phyloP scores from a whole-genome alignment of 2,113 vertebrate species.

The Brachyhypopomus gauderio region DNA sequence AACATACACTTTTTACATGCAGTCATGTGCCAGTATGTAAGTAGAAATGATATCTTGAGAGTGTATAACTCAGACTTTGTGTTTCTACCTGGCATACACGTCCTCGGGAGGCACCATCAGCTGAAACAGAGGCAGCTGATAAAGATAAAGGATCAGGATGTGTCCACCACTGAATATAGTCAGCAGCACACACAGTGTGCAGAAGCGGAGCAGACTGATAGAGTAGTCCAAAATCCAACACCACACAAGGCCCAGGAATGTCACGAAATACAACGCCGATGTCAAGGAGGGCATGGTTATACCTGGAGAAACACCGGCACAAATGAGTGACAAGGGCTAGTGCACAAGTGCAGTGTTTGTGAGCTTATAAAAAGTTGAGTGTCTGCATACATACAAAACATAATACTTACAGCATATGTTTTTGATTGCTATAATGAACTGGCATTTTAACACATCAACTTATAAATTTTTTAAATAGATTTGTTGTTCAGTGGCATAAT shows the following conservation, averaged over 20 bases:
- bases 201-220: conserved; percentile 72
- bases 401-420: too few species aligned
- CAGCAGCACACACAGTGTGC: conserved; percentile 78
- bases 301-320: conserved; percentile 62
- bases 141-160: conserved; percentile 75
- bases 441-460: too few species aligned
- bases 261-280: conserved; percentile 76
- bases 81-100: conserved; percentile 74
- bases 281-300: conserved; percentile 77
- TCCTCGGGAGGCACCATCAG: conserved; percentile 72
- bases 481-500: too few species aligned
- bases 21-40: too few species aligned
- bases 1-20: too few species aligned
- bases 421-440: neutral
- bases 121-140: conserved; percentile 79
- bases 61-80: too few species aligned
- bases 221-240: conserved; percentile 77
- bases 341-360: neutral
- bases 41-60: too few species aligned
- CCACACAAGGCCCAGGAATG: conserved; percentile 78
- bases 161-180: conserved; percentile 78
- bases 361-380: neutral
- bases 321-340: neutral
- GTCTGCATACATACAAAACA: neutral
- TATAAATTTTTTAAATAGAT: too few species aligned